These are phyloP conservation scores for Pterocles burchelli DNA, from an alignment of 2,113 vertebrate genomes.

Conservation along the genomic window DNA sequence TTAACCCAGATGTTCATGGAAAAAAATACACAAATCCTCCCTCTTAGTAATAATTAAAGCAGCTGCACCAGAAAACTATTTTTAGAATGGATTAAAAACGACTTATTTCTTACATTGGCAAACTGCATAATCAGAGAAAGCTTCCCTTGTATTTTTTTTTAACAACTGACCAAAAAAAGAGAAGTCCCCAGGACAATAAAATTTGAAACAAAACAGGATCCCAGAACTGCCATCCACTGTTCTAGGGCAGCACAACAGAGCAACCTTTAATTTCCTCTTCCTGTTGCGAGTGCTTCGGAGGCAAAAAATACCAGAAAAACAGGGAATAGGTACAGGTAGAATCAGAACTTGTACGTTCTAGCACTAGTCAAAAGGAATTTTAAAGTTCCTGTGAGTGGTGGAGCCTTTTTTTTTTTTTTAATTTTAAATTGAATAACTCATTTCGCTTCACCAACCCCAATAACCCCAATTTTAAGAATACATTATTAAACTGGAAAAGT, in stretches of 20 bases:
- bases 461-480: not conserved
- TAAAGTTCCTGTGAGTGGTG: not conserved
- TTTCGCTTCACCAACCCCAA: not conserved
- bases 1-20: not conserved
- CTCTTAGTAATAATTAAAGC: slow-evolving; percentile 7
- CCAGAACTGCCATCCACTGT: not conserved
- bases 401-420: not conserved
- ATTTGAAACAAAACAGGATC: not conserved
- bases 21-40: not conserved
- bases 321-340: not conserved
- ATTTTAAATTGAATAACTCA: not conserved
- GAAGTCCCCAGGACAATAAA: not conserved
- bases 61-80: not conserved
- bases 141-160: not conserved
- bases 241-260: not conserved
- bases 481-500: not conserved
- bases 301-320: not conserved
- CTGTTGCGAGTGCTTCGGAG: not conserved
- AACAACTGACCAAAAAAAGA: not conserved
- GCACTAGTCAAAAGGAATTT: not conserved
- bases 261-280: slow-evolving; percentile 23
- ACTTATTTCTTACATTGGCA: not conserved
- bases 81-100: slow-evolving; percentile 35
- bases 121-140: not conserved
- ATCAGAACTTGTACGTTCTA: not conserved